These are phyloP conservation scores for Micoletzkya japonica DNA, from an alignment of 2,888 invertebrate species.

Conservation along the genomic window DNA sequence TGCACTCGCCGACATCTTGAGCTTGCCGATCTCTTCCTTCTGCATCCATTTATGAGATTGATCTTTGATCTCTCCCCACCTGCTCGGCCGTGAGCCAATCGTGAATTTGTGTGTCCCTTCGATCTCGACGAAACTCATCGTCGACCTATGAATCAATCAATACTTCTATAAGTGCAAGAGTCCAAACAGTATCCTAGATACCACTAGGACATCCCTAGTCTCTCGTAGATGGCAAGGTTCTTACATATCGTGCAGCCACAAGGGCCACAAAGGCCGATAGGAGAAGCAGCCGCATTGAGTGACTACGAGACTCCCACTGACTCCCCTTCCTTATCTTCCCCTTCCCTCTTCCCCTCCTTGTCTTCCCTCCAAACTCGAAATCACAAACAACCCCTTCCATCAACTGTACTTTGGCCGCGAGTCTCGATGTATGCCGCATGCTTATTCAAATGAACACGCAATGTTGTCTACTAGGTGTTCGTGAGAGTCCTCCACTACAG, in stretches of 20 bases:
- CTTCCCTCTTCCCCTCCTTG: neutral
- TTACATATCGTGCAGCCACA: constrained; percentile 18
- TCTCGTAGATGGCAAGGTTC: neutral
- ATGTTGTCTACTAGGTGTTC: too few species aligned
- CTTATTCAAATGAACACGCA: too few species aligned
- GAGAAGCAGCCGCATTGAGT: constrained; percentile 14
- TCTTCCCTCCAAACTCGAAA: too few species aligned
- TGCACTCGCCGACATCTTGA: constrained; percentile 1
- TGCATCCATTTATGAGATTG: neutral
- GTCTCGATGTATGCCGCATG: neutral
- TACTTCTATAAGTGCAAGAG: neutral
- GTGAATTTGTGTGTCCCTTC: constrained; percentile 11
- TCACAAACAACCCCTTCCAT: too few species aligned
- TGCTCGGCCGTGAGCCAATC: constrained; percentile 17
- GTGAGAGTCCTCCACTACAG: too few species aligned
- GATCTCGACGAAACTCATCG: constrained; percentile 7
- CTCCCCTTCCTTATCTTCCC: neutral
- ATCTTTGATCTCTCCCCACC: neutral
- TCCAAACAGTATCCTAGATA: neutral
- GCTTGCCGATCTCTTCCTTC: constrained; percentile 13
- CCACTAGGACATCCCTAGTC: neutral
- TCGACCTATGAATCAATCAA: neutral
- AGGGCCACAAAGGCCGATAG: constrained; percentile 5
- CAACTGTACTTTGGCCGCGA: neutral
- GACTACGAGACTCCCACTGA: constrained; percentile 7